Percentiles rank a stretch among this genome's conserved stretches.
Conservation (phyloP, 2,888 invertebrate genomes). For the Pecten maximus region DNA sequence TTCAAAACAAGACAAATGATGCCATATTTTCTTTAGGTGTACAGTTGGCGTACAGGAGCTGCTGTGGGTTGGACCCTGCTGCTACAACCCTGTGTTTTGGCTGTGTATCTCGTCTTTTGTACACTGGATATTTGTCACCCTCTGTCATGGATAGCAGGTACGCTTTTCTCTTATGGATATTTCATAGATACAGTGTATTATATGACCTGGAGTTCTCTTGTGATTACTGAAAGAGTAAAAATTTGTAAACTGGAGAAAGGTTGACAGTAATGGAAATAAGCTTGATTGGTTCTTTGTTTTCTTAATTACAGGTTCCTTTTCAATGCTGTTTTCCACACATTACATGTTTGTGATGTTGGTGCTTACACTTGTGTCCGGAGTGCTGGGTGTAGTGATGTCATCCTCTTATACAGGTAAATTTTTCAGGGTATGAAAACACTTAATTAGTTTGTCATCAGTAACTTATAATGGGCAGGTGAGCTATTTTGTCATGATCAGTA, state of each 20-base stretch:
- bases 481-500: too few species aligned
- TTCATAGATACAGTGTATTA: too few species aligned
- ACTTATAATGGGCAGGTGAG: too few species aligned
- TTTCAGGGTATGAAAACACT: not conserved
- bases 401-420: constrained; percentile 48
- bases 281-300: too few species aligned
- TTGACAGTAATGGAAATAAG: too few species aligned
- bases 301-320: constrained; percentile 33
- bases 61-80: constrained; percentile 71
- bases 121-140: constrained; percentile 61
- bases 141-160: constrained; percentile 65
- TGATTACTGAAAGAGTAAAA: too few species aligned
- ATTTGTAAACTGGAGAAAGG: too few species aligned
- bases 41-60: constrained; percentile 71
- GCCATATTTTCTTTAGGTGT: constrained; percentile 63
- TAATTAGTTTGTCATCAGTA: too few species aligned
- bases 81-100: constrained; percentile 59
- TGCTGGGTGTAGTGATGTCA: constrained; percentile 39
- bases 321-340: constrained; percentile 41
- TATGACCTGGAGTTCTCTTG: too few species aligned
- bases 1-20: not conserved
- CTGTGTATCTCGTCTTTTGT: constrained; percentile 59
- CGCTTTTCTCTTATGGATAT: not conserved
- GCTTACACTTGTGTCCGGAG: constrained; percentile 35
- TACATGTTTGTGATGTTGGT: constrained; percentile 38